Evolutionary conservation across 2,888 invertebrate genomes (phyloP).

Genomic region (Acronicta aceris): DNA sequence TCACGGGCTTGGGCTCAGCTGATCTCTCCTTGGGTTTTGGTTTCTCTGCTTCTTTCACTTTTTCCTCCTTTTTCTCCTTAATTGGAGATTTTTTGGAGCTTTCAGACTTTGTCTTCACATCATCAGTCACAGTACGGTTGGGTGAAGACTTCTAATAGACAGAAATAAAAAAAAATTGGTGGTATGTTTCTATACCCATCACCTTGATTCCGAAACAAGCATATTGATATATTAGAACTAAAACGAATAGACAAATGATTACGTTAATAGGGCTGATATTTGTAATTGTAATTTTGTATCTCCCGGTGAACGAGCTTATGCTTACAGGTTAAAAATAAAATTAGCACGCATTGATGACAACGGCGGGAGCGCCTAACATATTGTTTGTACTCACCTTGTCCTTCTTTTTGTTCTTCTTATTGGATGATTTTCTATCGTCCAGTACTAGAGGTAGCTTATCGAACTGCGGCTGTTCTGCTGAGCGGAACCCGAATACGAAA

Average conservation of each 20-base stretch:
- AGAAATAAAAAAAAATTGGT: slow-evolving; percentile 13
- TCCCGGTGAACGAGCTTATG: slow-evolving; percentile 77
- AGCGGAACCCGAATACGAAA: slow-evolving; percentile 94
- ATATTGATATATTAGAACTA: slow-evolving; percentile 46
- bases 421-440: slow-evolving; percentile 91
- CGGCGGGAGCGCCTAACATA: slow-evolving; percentile 65
- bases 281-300: slow-evolving; percentile 47
- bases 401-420: slow-evolving; percentile 91
- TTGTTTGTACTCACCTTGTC: slow-evolving; percentile 90
- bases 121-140: slow-evolving; percentile 90
- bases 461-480: slow-evolving; percentile 94
- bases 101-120: slow-evolving; percentile 89
- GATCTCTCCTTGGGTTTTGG: slow-evolving; percentile 82
- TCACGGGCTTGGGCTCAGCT: slow-evolving; percentile 73
- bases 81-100: slow-evolving; percentile 88
- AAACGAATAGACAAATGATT: slow-evolving; percentile 9
- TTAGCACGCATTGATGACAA: slow-evolving; percentile 75
- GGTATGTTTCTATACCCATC: slow-evolving; percentile 11
- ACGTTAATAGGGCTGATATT: slow-evolving; percentile 18
- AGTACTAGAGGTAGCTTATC: slow-evolving; percentile 91
- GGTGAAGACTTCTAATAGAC: slow-evolving; percentile 89
- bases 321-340: slow-evolving; percentile 87
- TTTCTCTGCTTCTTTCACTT: slow-evolving; percentile 85
- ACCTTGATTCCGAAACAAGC: slow-evolving; percentile 3
- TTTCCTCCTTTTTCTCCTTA: slow-evolving; percentile 90